phyloP scores from a whole-genome alignment of 2,113 vertebrate genomes.

The Cacatua alba region DNA sequence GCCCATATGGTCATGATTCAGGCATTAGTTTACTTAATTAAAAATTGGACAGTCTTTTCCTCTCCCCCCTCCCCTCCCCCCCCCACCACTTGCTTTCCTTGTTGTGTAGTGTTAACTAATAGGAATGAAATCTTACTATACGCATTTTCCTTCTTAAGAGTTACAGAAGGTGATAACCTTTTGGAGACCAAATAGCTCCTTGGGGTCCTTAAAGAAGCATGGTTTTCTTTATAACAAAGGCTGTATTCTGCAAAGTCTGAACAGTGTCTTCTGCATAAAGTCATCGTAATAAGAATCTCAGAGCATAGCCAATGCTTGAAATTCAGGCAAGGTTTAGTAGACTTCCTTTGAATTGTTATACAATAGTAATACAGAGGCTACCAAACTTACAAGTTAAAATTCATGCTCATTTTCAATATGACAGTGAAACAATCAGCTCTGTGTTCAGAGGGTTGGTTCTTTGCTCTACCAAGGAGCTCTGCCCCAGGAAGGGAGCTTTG shows the following conservation, averaged over 20 bases:
- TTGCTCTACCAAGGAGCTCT: neutral
- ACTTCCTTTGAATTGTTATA: neutral
- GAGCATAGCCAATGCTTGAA: neutral
- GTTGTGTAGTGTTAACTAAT: neutral
- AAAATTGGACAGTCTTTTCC: neutral
- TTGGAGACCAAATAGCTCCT: neutral
- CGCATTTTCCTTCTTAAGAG: neutral
- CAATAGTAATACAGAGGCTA: neutral
- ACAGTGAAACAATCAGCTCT: neutral
- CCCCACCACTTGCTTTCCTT: neutral
- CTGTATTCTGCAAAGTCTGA: neutral
- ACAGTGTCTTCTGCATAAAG: neutral
- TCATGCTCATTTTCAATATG: neutral
- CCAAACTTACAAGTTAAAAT: neutral
- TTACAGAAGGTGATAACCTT: neutral
- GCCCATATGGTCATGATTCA: neutral
- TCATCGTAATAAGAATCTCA: neutral
- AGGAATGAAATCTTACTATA: neutral
- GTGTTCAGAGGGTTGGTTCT: neutral
- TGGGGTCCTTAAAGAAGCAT: neutral
- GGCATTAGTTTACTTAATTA: neutral
- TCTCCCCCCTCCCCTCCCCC: accelerated
- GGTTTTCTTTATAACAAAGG: neutral
- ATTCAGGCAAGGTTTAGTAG: neutral
- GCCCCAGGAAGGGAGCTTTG: neutral